Evolutionary conservation across 2,888 invertebrate species (phyloP), one percentile per base, ranked within the genome.

Genomic region (Hipparchia semele): DNA sequence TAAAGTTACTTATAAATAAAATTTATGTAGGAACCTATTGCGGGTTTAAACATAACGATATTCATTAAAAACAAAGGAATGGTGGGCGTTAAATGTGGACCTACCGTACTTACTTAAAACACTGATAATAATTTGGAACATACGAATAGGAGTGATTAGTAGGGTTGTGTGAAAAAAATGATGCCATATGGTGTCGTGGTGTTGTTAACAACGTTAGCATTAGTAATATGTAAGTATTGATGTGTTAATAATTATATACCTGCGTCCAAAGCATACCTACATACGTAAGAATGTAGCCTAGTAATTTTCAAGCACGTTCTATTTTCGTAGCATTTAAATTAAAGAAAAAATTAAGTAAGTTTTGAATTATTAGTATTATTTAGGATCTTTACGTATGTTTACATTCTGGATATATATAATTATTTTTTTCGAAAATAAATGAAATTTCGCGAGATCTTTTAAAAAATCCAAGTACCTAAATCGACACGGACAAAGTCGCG

Each of bases 141-240:
- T 53, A 59, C 23, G 23, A 53, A n/a, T 58, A 39, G 5, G n/a
- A 56, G 6, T 62, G 49, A 61, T 71, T 58, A 56, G 33, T 49
- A 56, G 56, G 60, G 54, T 33, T 56, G 59, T 67, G 62, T 12
- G 53, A 59, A 45, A 39, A 70, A 61, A 59, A 75, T 74, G 66
- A 75, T 77, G 75, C 70, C 61, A 66, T 60, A 70, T 61, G 45
- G 53, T 68, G 10, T 60, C 39, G 65, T 72, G 56, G 39, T 77
- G 62, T 60, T 70, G 10, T 58, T 75, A 59, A 72, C 73, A 51
- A n/a, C 75, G 62, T 72, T 73, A 51, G 58, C 66, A 67, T 72
- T 77, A 62, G 61, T 68, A 45, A 60, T 66, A 71, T 70, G 78
- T 78, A 71, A 78, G 78, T 75, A 75, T 54, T 1, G 2, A 46